Base-by-base conservation (phyloP, 2,888 invertebrate species). In the Plebejus anna region DNA sequence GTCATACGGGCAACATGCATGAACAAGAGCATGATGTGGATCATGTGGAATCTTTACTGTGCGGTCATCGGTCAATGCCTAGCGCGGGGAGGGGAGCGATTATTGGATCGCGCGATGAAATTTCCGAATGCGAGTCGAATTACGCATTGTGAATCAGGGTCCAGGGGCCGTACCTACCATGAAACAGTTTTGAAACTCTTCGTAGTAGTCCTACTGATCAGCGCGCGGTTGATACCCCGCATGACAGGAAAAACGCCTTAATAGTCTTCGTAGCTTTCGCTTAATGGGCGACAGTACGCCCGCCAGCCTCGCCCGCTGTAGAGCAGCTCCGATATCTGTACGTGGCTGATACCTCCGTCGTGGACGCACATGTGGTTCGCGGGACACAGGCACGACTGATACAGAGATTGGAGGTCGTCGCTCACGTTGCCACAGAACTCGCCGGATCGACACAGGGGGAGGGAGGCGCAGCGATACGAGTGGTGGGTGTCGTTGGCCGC, bases 341-440 rank as follows among this genome's bases (percentile, higher is more conserved):
- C 83, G 55, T 86, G 83, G 42, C 91, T 85, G 70, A 94, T 81
- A 9, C 94, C 93, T 42, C 94, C 91, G 47, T 85, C 87, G 77
- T 94, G 95, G 22, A 95, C 90, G 82, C 96, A 96, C 47, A 95
- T 90, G 81, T 96, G 94, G 11, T 92, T 91, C 78, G 85, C 84
- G 0, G 96, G 96, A 80, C 96, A 96, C 38, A 94, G 88, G 79
- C 96, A 96, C 7, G 92, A 94, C 82, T 96, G 95, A 83, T 96
- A 96, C 16, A 95, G 88, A 7, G 95, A 94, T 78, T 94, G 94
- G 9, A 94, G 84, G 80, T 96, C 95, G n/a, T 89, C 86, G 81
- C 94, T 91, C 9, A 96, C 94, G 78, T 95, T 90, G 0, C 96
- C 96, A 82, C 96, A 96, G 81, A 95, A 94, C 59, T 96, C 95